Percentiles rank a stretch among this genome's conserved stretches.
Conservation (phyloP, 2,113 vertebrate genomes). For the Puma concolor region DNA sequence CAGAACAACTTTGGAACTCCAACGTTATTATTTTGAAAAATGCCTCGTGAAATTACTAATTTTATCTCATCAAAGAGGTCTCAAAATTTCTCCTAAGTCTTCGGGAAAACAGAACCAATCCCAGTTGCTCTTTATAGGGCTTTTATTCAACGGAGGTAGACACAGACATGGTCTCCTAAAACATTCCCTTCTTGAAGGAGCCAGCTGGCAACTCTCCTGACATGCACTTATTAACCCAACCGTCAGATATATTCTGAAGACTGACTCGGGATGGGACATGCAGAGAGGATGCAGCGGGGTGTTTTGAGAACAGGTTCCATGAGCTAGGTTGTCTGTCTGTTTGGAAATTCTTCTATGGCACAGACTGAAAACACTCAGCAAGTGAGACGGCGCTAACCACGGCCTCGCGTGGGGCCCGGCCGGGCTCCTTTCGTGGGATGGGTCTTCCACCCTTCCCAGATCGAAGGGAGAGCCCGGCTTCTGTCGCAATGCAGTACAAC, state of each 20-base stretch:
- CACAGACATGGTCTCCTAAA: constrained; percentile 4
- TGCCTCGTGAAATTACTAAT: constrained; percentile 28
- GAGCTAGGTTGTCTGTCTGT: not conserved
- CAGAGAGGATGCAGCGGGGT: not conserved
- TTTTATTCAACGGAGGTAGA: not conserved
- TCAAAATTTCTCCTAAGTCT: constrained; percentile 15
- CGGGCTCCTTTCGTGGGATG: not conserved
- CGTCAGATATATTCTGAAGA: not conserved
- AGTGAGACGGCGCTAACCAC: not conserved
- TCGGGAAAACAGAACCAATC: not conserved
- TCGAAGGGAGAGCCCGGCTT: not conserved
- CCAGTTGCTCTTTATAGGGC: not conserved
- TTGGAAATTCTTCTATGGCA: not conserved
- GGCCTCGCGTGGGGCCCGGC: not conserved
- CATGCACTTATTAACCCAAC: not conserved
- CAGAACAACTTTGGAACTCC: not conserved
- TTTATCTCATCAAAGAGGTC: not conserved
- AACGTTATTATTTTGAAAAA: constrained; percentile 21
- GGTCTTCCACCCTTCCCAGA: not conserved
- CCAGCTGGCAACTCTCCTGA: not conserved
- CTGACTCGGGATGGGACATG: not conserved
- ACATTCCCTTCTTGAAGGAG: not conserved
- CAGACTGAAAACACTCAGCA: not conserved
- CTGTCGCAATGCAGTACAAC: not conserved
- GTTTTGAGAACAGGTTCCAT: not conserved